A percentile compares a stretch with the other conserved stretches of the same genome.
These are phyloP conservation scores for Eulemur albifrons DNA, from an alignment of 2,797 vertebrate species.

Conservation along the genomic window DNA sequence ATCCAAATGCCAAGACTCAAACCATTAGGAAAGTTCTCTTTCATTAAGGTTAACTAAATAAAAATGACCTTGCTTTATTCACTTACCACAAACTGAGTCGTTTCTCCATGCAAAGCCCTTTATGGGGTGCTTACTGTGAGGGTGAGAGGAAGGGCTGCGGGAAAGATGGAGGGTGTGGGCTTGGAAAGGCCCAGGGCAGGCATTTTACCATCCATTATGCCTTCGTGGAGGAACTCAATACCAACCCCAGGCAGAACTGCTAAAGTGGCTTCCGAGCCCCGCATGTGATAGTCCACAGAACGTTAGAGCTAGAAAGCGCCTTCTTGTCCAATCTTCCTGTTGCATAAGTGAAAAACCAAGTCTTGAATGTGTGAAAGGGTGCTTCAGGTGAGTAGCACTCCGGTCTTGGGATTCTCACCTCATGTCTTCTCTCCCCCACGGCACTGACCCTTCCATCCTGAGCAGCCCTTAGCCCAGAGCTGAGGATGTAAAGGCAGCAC, in stretches of 20 bases:
- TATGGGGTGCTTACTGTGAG: not conserved
- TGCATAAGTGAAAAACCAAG: not conserved
- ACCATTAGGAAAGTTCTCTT: not conserved
- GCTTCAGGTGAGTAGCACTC: not conserved
- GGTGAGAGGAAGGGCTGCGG: not conserved
- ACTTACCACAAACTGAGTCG: not conserved
- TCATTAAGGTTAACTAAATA: not conserved
- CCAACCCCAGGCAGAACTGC: not conserved
- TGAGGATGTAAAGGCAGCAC: not conserved
- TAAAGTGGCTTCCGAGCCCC: not conserved
- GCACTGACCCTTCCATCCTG: not conserved
- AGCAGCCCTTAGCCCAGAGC: not conserved
- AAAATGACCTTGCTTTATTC: not conserved
- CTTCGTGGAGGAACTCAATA: not conserved
- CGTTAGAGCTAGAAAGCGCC: not conserved
- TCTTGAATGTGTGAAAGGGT: not conserved
- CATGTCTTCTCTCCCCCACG: not conserved
- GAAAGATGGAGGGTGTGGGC: not conserved
- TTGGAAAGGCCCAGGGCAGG: not conserved
- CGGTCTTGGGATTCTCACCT: not conserved
- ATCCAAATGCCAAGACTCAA: not conserved
- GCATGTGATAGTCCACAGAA: not conserved
- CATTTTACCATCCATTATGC: not conserved
- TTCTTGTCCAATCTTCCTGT: not conserved
- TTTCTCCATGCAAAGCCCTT: not conserved